These are phyloP conservation scores for Apotomis betuletana DNA, from an alignment of 2,888 invertebrate species.

Conservation along the genomic window DNA sequence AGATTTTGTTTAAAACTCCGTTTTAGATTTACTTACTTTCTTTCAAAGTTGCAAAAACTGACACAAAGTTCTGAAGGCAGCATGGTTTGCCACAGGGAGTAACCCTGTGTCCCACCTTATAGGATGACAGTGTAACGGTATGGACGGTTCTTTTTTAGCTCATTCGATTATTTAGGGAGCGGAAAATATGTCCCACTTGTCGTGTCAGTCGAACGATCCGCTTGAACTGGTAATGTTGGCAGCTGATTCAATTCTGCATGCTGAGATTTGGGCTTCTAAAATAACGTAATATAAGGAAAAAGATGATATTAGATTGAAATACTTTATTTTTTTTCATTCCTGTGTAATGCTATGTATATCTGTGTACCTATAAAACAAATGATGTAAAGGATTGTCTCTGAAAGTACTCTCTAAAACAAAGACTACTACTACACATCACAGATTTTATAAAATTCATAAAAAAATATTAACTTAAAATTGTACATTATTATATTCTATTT, in stretches of 20 bases:
- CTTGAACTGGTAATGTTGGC: constrained; percentile 43
- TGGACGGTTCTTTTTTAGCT: constrained; percentile 52
- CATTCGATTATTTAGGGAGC: constrained; percentile 56
- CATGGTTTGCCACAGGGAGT: background rate
- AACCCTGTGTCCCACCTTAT: constrained; percentile 27
- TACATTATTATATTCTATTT: too few species aligned
- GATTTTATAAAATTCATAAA: background rate
- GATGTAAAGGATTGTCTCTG: too few species aligned
- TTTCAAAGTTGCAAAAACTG: too few species aligned
- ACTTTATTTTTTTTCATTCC: background rate
- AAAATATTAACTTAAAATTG: background rate
- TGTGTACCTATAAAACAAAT: too few species aligned
- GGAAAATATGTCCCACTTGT: constrained; percentile 50
- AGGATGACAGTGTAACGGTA: constrained; percentile 47
- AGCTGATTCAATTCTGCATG: constrained; percentile 35
- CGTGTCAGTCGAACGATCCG: constrained; percentile 40
- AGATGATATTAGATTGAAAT: background rate
- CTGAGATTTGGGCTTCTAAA: constrained; percentile 22
- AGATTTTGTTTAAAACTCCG: too few species aligned
- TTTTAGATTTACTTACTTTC: too few species aligned
- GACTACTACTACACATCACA: too few species aligned
- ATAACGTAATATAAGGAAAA: background rate
- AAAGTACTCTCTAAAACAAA: too few species aligned
- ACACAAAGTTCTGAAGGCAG: background rate
- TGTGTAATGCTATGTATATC: too few species aligned